A percentile compares a stretch with the other conserved stretches of the same genome.
These are phyloP conservation scores for Strix occidentalis DNA, from an alignment of 2,797 vertebrate genomes.

Conservation along the genomic window DNA sequence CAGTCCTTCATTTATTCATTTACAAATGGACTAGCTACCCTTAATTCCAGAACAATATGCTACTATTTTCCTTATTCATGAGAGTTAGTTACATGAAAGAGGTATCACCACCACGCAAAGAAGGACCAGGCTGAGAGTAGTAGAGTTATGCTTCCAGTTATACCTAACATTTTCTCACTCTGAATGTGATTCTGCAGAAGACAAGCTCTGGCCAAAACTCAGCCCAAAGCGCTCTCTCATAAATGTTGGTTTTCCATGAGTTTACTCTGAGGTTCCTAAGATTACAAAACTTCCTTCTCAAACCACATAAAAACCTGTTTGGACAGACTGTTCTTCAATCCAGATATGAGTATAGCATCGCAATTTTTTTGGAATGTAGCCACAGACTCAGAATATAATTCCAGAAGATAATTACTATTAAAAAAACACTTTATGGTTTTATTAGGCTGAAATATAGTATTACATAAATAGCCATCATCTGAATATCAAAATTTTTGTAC, in stretches of 20 bases:
- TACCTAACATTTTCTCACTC: background rate
- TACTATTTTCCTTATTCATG: background rate
- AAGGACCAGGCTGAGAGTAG: background rate
- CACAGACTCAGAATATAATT: background rate
- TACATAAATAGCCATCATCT: background rate
- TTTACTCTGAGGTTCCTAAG: background rate
- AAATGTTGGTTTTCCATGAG: background rate
- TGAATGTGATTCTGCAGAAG: background rate
- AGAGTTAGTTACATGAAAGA: background rate
- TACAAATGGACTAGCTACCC: background rate
- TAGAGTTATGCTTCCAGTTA: background rate
- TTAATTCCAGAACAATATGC: background rate
- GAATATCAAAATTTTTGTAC: background rate
- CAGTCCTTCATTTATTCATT: background rate
- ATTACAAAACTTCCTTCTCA: background rate
- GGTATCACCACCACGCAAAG: background rate
- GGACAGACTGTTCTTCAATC: background rate
- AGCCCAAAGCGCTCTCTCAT: background rate
- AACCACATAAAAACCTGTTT: background rate
- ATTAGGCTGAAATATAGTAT: background rate
- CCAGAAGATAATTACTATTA: background rate
- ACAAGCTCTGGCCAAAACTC: background rate
- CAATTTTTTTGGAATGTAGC: background rate
- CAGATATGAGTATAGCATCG: background rate
- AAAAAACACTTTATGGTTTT: background rate